Base-by-base conservation (phyloP, 2,113 vertebrate species). In the Indri indri region DNA sequence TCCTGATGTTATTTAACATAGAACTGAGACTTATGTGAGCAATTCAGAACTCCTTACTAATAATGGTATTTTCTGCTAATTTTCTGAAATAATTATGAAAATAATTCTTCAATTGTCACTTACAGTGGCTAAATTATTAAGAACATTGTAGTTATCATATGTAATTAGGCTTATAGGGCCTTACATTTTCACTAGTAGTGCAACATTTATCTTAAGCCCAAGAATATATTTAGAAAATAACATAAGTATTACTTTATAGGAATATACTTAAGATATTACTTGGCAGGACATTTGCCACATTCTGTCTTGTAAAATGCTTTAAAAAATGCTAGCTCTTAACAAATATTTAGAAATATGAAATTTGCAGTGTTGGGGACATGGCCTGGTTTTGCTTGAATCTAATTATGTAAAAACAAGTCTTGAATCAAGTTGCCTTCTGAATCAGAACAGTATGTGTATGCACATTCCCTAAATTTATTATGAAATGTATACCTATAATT, bases 311-410 rank as follows among this genome's bases (percentile, higher is more conserved):
- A 79, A 95, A 94, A 66, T 79, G 27, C 47, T 95, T 71, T 84
- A 45, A 91, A 91, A 97, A 96, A 86, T 74, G 25, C 25, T 37
- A 79, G 54, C 6, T 89, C 34, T 95, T 54, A 74, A 92, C 34
- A 86, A 96, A 73, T 93, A 79, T 32, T 91, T 77, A 88, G 65
- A 93, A 94, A 70, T 47, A 88, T 45, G 3, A 92, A 86, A 80
- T 71, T 27, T 94, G 30, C 16, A 61, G 6, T 74, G 16, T 37
- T 87, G 63, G 23, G 23, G 34, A 37, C 13, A 90, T 13, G 84
- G 30, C 88, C 54, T 88, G 34, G 7, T 70, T 93, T 87, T 50
- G 47, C 10, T 80, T 92, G 66, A 85, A 79, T 94, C 45, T 89
- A 73, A 94, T 85, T 71, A 73, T 20, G 27, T 27, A 76, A 54